Percentiles rank a stretch among this genome's conserved stretches.
Conservation (phyloP, 2,888 invertebrate genomes). For the Allacma fusca region DNA sequence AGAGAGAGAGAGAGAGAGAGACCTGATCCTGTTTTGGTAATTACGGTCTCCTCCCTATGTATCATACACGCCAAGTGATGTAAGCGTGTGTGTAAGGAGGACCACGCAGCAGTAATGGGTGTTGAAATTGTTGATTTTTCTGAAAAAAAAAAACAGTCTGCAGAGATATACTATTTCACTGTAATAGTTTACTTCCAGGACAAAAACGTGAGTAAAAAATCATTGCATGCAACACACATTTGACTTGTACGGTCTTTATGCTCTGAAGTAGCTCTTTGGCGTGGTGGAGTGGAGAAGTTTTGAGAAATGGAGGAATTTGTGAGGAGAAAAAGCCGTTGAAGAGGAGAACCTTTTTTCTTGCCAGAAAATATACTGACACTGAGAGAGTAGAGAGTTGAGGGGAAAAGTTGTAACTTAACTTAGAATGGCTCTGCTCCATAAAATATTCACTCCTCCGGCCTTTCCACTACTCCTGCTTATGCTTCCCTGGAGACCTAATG, state of each 20-base stretch:
- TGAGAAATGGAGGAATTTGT: not conserved
- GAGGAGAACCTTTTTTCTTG: no score
- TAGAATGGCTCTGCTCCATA: not conserved
- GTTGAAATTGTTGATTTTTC: slow-evolving; percentile 16
- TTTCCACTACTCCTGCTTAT: not conserved
- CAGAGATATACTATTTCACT: not conserved
- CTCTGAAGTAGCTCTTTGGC: not conserved
- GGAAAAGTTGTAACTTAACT: slow-evolving; percentile 11
- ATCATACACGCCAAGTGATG: not conserved
- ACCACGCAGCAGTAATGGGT: not conserved
- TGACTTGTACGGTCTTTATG: not conserved
- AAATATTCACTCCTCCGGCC: slow-evolving; percentile 4
- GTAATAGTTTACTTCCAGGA: not conserved
- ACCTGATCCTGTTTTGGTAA: not conserved
- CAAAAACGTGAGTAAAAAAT: not conserved
- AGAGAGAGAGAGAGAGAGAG: not conserved
- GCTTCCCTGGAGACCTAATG: not conserved
- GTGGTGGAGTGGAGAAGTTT: not conserved
- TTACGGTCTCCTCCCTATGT: not conserved
- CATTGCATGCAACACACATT: not conserved
- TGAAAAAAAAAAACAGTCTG: not conserved
- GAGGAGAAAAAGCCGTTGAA: not conserved
- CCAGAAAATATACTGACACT: not conserved
- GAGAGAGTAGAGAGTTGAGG: not conserved
- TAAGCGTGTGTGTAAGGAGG: not conserved